Base-by-base conservation (phyloP, 2,113 vertebrate genomes). In the Phylloscopus trochiloides region DNA sequence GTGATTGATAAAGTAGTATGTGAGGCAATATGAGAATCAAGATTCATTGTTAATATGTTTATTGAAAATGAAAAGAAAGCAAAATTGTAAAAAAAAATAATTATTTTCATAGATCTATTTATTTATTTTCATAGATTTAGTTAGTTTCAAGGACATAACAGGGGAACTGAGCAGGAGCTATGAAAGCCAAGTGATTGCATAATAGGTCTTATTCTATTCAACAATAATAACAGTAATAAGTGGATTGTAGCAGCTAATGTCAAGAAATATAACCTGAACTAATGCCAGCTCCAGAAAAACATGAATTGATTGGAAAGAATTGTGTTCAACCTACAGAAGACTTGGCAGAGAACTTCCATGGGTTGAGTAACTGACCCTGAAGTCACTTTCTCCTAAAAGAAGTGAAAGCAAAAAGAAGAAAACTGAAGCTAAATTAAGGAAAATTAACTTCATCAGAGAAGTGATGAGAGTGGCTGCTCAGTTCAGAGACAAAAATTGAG, bases 291-390 rank as follows among this genome's bases (percentile, higher is more conserved):
- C 45, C 36, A 73, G 58, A 76, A 82, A 91, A 19, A 3, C 1
- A 0, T 12, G 1, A 82, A 67, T 9, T 50, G 20, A 17, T 29
- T 2, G 9, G 45, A 62, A 72, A 54, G 25, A 40, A 4, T 7
- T 17, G 3, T 25, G 7, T 72, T 59, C 51, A 84, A 28, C 14
- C 28, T 61, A 48, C 14, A 45, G 57, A 81, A 45, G 47, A 16
- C 17, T 50, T 1, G 0, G 34, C 38, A 42, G 42, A 77, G 38
- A 76, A 66, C 26, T 38, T 43, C 70, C 18, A 20, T 22, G 36
- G 38, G 22, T 14, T 0, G 1, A 61, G 12, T 40, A 2, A 0
- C 26, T 43, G 4, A 14, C 12, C 85, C 45, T 68, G 34, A 72
- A 75, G 34, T 34, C n/a, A 22, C 45, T 48, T 38, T n/a, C 22